Evolutionary conservation across 2,797 vertebrate species (phyloP), one percentile per base, ranked within the genome.

Genomic region (Urophycis tenuis): DNA sequence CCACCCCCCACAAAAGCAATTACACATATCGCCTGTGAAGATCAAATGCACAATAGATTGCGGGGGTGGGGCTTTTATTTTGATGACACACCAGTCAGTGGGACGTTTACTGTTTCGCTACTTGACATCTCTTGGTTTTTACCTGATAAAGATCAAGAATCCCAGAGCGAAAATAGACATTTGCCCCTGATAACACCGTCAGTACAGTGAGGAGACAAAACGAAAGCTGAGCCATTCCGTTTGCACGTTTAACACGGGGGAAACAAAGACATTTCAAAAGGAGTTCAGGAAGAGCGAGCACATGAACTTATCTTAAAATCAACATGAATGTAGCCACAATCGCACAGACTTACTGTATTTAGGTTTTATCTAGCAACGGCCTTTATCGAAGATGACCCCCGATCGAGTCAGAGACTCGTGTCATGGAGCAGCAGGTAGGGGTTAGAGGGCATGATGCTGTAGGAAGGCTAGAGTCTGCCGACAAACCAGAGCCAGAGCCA

Each of bases 11-110:
- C 53, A 64, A 64, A 25, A 64, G 53, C 53, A 64, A 64, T 64
- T 64, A 64, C n/a, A 64, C 53, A 64, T 64, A 64, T 64, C 53
- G 10, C n/a, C 53, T 29, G 53, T 64, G 53, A 64, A 64, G 53
- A 64, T 64, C 53, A 64, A 64, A 25, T 64, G 53, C 53, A 64
- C 53, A 29, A 53, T 11, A 64, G 53, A 25, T 64, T 22, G 49
- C 22, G 49, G 49, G 45, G 45, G 41, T 1, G 41, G n/a, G 53
- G 53, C 6, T 60, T 60, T 60, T 64, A 64, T 64, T 64, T 64
- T 64, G 53, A 64, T 64, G n/a, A 64, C 53, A 29, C 8, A 64
- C 53, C 53, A 29, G 53, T 64, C 53, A 60, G n/a, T n/a, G 53
- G 53, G 53, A 29, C n/a, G 6, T 64, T 64, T 25, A 64, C 53